Percentiles rank a stretch among this genome's conserved stretches.
These are phyloP conservation scores for Myoxocephalus aenaeus DNA, from an alignment of 2,797 vertebrate genomes.

Conservation along the genomic window DNA sequence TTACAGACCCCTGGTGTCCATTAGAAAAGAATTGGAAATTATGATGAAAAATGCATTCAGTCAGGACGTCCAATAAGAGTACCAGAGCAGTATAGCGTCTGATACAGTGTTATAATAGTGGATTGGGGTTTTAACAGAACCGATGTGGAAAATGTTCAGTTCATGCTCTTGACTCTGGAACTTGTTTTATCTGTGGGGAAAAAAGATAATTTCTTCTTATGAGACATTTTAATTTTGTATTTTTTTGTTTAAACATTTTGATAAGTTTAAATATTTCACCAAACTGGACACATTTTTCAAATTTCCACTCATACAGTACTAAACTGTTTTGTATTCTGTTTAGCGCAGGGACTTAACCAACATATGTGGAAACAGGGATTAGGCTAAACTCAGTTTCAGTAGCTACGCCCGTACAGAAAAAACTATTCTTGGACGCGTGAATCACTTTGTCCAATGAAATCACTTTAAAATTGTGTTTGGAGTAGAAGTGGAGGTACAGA, in stretches of 20 bases:
- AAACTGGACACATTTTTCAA: background rate
- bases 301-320: background rate
- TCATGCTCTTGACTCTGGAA: conserved; percentile 15
- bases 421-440: background rate
- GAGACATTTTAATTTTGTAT: too few species aligned
- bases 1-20: conserved; percentile 53
- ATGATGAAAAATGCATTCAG: conserved; percentile 60
- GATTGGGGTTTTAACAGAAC: conserved; percentile 12
- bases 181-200: background rate
- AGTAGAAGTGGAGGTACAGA: background rate
- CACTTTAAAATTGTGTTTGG: background rate
- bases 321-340: conserved; percentile 6
- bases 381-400: background rate
- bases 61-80: conserved; percentile 24
- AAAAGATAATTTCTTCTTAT: conserved; percentile 1
- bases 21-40: conserved; percentile 64
- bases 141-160: conserved; percentile 22
- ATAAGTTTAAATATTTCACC: conserved; percentile 3
- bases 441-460: background rate
- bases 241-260: background rate
- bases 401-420: background rate
- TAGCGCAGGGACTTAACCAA: background rate
- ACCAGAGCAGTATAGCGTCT: conserved; percentile 23
- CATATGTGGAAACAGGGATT: background rate
- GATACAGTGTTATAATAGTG: conserved; percentile 16